Evolutionary conservation across 2,113 vertebrate genomes (phyloP).

Genomic region (Diglossa brunneiventris): DNA sequence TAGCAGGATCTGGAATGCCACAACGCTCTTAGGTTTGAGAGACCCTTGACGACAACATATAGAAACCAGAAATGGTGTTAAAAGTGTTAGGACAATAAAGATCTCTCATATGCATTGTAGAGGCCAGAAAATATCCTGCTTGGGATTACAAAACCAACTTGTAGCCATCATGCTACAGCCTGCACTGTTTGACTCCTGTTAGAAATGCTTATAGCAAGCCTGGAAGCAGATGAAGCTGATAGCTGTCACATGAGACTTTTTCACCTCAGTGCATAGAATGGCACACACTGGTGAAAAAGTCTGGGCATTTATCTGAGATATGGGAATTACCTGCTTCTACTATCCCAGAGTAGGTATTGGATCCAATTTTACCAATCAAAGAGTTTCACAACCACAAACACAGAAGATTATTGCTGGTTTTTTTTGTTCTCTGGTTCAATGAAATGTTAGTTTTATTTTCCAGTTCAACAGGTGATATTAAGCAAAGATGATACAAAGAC

Average conservation of each 20-base stretch:
- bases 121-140: background rate
- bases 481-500: background rate
- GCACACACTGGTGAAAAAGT: background rate
- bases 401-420: background rate
- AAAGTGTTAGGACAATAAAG: background rate
- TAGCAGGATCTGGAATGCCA: background rate
- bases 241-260: background rate
- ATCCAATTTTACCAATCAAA: background rate
- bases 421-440: background rate
- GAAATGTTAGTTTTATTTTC: background rate
- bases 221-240: background rate
- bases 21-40: rapidly evolving
- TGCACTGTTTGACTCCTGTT: background rate
- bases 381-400: rapidly evolving
- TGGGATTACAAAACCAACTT: background rate
- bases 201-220: background rate
- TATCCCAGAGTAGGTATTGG: background rate
- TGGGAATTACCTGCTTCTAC: background rate
- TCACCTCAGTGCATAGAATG: background rate
- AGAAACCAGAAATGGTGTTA: rapidly evolving
- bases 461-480: background rate
- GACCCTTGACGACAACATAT: background rate
- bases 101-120: background rate
- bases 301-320: background rate
- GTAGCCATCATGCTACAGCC: background rate